These are phyloP conservation scores for Trachemys scripta DNA, from an alignment of 2,113 vertebrate genomes.

Conservation along the genomic window DNA sequence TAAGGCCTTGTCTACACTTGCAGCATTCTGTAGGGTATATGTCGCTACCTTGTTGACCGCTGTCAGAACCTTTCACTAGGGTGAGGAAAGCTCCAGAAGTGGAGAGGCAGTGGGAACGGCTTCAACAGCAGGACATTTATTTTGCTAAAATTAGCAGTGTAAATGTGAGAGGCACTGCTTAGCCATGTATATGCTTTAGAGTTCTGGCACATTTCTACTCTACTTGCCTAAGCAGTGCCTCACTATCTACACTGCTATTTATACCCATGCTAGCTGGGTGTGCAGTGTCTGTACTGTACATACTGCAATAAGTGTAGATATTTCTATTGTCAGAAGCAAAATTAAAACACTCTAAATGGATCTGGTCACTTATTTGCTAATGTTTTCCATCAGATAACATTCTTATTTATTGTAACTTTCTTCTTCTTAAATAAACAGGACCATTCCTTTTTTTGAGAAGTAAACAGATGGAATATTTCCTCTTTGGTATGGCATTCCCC, in stretches of 20 bases:
- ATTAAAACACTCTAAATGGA: not conserved
- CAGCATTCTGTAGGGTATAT: not conserved
- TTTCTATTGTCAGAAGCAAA: not conserved
- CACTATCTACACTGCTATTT: not conserved
- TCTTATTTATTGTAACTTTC: not conserved
- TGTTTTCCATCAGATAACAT: not conserved
- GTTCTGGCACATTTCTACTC: not conserved
- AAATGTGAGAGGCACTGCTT: not conserved
- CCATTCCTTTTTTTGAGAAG: not conserved
- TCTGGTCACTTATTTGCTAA: not conserved
- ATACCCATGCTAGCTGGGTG: not conserved
- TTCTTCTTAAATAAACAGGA: not conserved
- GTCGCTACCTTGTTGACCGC: not conserved
- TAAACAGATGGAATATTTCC: not conserved
- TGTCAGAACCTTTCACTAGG: not conserved
- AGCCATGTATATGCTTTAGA: not conserved
- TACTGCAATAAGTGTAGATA: not conserved
- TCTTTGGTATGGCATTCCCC: fast-evolving
- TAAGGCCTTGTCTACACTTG: not conserved
- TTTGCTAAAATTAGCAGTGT: not conserved
- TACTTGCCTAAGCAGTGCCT: not conserved
- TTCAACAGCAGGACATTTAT: not conserved
- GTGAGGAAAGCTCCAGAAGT: not conserved
- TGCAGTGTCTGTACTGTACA: not conserved
- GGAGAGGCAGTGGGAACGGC: not conserved